Evolutionary conservation across 2,888 invertebrate species (phyloP), one percentile per base, ranked within the genome.

Genomic region (Yponomeuta evonymella): DNA sequence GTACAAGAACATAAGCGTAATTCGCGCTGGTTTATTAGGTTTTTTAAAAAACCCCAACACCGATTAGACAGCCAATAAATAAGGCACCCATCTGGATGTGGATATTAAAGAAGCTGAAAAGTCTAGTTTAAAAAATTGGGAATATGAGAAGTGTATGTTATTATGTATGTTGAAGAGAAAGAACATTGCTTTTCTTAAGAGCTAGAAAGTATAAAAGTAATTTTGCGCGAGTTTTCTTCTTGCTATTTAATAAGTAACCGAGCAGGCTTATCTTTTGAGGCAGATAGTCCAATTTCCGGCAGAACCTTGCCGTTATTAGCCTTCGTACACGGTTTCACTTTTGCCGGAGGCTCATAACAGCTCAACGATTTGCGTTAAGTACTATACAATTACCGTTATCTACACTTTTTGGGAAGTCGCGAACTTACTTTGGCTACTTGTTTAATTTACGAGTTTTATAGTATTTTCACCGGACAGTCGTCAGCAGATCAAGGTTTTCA

Each of bases 311-410:
- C 23, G 64, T 30, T 64, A 30, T 64, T 64, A 30, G 64, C 64
- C 29, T 64, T 11, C 23, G 64, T 29, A 64, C 64, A 64, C 10
- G 23, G 64, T 64, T 64, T 64, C 64, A 64, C 29, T 64, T 64
- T 64, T 15, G 51, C 51, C 51, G 4, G 15, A 58, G 51, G 15
- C 15, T 58, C 51, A 15, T 58, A 58, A 58, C 51, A 15, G 51
- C 51, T 58, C 51, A 58, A 58, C 51, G 51, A 58, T 15, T 58
- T 58, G 43, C 5, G 12, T 15, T 58, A 58, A 58, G 51, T 58
- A 58, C 15, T 58, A 58, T 58, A 58, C 51, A 58, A 15, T 58
- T 58, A 58, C 51, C 15, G 51, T 58, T 58, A 58, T 58, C 51
- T 58, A 58, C 15, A 12, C 15, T 2, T 12, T 58, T 58, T 58